Percentiles rank a stretch among this genome's conserved stretches.
These are phyloP conservation scores for Lepidocyrtinus sp. DNA, from an alignment of 2,888 invertebrate species.

Conservation along the genomic window DNA sequence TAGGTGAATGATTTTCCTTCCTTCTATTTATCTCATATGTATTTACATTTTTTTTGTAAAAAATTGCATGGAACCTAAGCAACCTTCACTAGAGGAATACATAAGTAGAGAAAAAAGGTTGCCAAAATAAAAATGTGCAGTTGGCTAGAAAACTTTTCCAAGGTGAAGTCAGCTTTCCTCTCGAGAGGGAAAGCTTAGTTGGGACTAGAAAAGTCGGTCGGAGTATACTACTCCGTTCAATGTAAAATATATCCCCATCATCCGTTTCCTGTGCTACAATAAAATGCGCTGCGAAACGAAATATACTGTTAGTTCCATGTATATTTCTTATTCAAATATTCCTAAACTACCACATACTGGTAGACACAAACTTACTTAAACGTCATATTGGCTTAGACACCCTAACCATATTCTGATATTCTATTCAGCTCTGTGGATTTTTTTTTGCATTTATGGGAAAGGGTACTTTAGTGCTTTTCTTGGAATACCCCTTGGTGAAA, in stretches of 20 bases:
- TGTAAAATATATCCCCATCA: not conserved
- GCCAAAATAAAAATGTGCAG: slow-evolving; percentile 41
- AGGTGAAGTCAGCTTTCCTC: slow-evolving; percentile 26
- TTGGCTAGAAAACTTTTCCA: slow-evolving; percentile 32
- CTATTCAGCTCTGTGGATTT: not conserved
- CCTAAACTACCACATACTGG: not conserved
- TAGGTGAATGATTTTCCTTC: not conserved
- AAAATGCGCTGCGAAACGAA: not conserved
- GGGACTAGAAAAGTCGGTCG: not conserved
- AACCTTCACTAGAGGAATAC: not conserved
- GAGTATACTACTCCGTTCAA: not conserved
- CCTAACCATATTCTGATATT: not conserved
- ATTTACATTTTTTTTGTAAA: too few species aligned
- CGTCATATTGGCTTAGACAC: too few species aligned
- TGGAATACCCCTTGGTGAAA: not conserved
- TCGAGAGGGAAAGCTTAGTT: slow-evolving; percentile 5
- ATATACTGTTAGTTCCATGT: not conserved
- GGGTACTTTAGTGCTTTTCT: not conserved
- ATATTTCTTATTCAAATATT: not conserved
- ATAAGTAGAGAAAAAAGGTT: slow-evolving; percentile 15
- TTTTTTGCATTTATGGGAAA: not conserved
- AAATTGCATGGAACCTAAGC: slow-evolving; percentile 8
- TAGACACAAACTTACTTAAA: too few species aligned
- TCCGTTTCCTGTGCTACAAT: slow-evolving; percentile 8
- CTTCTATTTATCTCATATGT: not conserved